phyloP scores from a whole-genome alignment of 2,113 vertebrate genomes.

The Dicaeum eximium region DNA sequence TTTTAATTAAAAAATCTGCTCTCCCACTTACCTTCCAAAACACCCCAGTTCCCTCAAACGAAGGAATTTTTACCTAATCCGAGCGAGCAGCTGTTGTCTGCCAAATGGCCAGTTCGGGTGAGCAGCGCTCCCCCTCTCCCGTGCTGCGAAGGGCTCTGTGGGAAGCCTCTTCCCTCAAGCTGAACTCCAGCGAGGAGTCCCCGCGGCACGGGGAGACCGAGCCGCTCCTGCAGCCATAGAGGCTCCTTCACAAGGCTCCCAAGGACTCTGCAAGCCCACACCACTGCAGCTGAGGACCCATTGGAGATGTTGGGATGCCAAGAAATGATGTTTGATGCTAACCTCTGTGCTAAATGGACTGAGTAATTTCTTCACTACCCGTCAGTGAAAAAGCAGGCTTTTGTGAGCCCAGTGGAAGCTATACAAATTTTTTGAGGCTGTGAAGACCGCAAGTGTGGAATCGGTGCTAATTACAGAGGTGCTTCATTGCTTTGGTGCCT shows the following conservation, averaged over 20 bases:
- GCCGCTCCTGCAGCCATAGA: background rate
- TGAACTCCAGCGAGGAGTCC: background rate
- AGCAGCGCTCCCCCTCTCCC: background rate
- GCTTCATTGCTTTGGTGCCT: background rate
- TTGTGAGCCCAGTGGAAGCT: background rate
- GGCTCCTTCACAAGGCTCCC: background rate
- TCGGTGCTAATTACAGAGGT: background rate
- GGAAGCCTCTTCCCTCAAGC: slow-evolving; percentile 28
- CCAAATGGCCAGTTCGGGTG: background rate
- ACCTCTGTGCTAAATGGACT: background rate
- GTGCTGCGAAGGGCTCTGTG: background rate
- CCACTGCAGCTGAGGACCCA: background rate
- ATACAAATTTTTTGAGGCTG: background rate
- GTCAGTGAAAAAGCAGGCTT: background rate
- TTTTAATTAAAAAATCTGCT: slow-evolving; percentile 3
- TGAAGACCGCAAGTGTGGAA: background rate
- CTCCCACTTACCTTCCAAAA: background rate
- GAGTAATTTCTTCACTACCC: background rate
- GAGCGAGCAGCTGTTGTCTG: background rate
- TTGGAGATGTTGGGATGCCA: background rate
- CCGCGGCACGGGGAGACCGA: background rate
- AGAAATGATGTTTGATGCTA: background rate
- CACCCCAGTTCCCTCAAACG: background rate
- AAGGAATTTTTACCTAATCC: slow-evolving; percentile 20
- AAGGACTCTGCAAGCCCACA: accelerated